Evolutionary conservation across 1,140 invertebrate genomes (phyloP).

Genomic region (Danaus melanippus): DNA sequence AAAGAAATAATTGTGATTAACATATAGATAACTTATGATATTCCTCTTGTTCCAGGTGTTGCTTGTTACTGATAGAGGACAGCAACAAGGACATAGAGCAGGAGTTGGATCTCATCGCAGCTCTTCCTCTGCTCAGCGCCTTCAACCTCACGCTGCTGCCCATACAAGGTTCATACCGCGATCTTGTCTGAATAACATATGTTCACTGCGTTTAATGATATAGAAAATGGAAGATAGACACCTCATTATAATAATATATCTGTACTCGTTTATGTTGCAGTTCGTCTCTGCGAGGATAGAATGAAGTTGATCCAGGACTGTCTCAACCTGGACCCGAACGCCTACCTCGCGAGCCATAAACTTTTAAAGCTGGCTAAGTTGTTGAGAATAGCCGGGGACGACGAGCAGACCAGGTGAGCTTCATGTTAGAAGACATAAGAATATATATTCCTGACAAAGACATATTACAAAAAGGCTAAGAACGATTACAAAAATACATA

Average conservation of each 20-base stretch:
- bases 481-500: too few species aligned
- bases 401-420: conserved; percentile 43
- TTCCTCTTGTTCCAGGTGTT: conserved; percentile 28
- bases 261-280: conserved; percentile 37
- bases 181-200: too few species aligned
- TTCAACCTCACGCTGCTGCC: conserved; percentile 48
- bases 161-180: conserved; percentile 44
- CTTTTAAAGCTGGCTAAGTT: conserved; percentile 49
- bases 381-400: conserved; percentile 46
- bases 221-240: neutral
- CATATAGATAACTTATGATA: too few species aligned
- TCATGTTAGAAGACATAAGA: neutral
- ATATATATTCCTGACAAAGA: too few species aligned
- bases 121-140: conserved; percentile 36
- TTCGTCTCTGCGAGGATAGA: conserved; percentile 52
- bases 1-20: too few species aligned
- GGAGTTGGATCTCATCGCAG: conserved; percentile 50
- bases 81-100: conserved; percentile 44
- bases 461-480: too few species aligned
- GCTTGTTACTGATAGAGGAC: conserved; percentile 46
- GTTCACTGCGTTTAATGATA: too few species aligned
- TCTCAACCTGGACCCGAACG: conserved; percentile 34
- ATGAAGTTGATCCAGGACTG: conserved; percentile 53
- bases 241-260: neutral
- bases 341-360: conserved; percentile 49